Conservation (phyloP, 2,113 vertebrate species). For the Chunga burmeisteri region DNA sequence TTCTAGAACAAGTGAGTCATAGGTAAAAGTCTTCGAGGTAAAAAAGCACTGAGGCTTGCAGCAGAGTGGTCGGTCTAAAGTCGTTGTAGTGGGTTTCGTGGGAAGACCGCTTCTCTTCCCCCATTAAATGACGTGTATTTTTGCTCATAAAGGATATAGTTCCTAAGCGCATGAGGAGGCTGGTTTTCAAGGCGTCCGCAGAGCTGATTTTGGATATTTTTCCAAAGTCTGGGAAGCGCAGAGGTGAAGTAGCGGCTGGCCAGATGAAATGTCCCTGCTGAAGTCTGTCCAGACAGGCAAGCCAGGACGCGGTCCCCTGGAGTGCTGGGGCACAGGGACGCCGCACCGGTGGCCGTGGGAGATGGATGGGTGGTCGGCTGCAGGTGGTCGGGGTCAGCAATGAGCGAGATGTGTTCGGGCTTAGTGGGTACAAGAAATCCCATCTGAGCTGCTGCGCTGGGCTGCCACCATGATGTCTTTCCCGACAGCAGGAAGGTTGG, state of each 20-base stretch:
- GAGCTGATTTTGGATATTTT: background rate
- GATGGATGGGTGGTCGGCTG: background rate
- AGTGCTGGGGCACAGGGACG: background rate
- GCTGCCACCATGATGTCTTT: background rate
- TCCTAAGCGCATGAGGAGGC: fast-evolving
- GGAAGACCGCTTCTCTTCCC: fast-evolving
- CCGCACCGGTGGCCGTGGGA: background rate
- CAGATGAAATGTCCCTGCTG: background rate
- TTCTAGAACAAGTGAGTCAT: background rate
- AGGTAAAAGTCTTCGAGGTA: background rate
- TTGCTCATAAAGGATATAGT: background rate
- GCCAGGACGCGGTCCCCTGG: too few species aligned
- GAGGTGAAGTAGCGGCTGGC: background rate
- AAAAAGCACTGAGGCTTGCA: background rate
- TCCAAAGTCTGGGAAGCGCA: fast-evolving
- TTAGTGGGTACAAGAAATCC: background rate
- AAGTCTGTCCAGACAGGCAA: background rate
- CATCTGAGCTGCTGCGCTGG: background rate
- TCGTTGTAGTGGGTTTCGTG: fast-evolving
- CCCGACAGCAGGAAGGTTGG: background rate
- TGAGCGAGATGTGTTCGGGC: background rate
- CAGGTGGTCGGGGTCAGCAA: background rate
- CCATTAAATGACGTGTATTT: fast-evolving
- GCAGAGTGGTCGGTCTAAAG: fast-evolving
- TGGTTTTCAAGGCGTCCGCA: background rate